Conservation (phyloP, 2,797 vertebrate genomes). For the Cyclopterus lumpus region DNA sequence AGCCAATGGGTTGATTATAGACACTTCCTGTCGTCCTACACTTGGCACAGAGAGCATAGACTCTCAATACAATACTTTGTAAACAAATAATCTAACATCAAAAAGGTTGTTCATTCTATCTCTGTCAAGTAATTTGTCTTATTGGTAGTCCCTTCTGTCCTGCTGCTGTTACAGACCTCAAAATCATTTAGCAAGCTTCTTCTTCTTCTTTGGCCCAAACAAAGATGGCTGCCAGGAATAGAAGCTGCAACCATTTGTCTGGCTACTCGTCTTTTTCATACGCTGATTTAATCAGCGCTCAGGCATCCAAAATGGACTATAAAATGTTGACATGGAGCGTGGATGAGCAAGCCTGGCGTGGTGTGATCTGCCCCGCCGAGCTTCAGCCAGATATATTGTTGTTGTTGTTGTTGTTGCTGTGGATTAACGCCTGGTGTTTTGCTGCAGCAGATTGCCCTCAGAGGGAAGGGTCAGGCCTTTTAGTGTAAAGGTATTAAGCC, state of each 20-base stretch:
- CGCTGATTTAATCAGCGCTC: not conserved
- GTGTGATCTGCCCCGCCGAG: constrained; percentile 9
- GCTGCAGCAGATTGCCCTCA: constrained; percentile 63
- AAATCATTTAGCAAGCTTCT: constrained; percentile 15
- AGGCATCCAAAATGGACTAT: not conserved
- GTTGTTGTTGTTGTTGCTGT: constrained; percentile 59
- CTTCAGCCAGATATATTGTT: constrained; percentile 49
- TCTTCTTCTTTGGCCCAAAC: constrained; percentile 10
- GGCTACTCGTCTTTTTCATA: not conserved
- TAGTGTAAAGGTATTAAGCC: constrained; percentile 75
- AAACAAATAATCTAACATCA: not conserved
- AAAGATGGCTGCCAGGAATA: constrained; percentile 28
- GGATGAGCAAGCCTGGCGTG: not conserved
- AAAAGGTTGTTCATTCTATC: not conserved
- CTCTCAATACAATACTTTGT: not conserved
- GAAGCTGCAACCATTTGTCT: not conserved
- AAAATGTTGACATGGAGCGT: not conserved
- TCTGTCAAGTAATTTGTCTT: not conserved
- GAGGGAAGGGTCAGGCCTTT: constrained; percentile 62
- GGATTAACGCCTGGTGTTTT: constrained; percentile 66
- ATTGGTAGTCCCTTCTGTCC: not conserved
- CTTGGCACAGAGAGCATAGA: not conserved
- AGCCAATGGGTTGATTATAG: not conserved
- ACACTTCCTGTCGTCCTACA: not conserved
- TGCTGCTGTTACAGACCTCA: not conserved